phyloP scores from a whole-genome alignment of 2,888 invertebrate species.

The Drosophila lacicola region DNA sequence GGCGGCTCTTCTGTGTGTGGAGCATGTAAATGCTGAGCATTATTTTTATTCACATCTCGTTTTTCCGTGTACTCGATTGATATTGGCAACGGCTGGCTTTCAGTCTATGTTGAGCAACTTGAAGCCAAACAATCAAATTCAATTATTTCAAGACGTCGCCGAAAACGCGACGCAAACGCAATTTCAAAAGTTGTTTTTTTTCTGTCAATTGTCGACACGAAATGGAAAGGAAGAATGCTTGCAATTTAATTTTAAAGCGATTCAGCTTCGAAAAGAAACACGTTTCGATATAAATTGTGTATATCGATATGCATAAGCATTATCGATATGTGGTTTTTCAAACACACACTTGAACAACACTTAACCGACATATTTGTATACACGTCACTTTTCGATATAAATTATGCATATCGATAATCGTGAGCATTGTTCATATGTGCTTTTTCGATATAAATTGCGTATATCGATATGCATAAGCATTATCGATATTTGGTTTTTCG shows the following conservation, averaged over 20 bases:
- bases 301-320: not conserved
- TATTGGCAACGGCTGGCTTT: constrained; percentile 14
- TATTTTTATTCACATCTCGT: constrained; percentile 23
- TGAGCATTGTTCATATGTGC: too few species aligned
- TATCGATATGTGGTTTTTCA: too few species aligned
- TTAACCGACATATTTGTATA: too few species aligned
- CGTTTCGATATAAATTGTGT: not conserved
- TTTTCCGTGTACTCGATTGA: constrained; percentile 11
- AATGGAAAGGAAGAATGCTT: not conserved
- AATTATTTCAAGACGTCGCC: constrained; percentile 57
- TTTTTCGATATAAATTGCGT: too few species aligned
- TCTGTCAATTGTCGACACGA: not conserved
- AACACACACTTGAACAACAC: too few species aligned
- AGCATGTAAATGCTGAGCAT: constrained; percentile 21
- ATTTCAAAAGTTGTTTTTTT: constrained; percentile 18
- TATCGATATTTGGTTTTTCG: too few species aligned
- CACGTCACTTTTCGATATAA: too few species aligned
- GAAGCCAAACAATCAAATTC: constrained; percentile 69
- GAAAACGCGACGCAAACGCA: constrained; percentile 29
- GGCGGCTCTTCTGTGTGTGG: not conserved
- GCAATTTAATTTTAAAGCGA: constrained; percentile 17
- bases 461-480: too few species aligned
- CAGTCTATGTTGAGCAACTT: constrained; percentile 27
- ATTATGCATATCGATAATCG: too few species aligned
- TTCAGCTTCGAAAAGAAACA: not conserved